Evolutionary conservation across 2,113 vertebrate species (phyloP), one percentile per base, ranked within the genome.

Genomic region (Donacobius atricapilla): DNA sequence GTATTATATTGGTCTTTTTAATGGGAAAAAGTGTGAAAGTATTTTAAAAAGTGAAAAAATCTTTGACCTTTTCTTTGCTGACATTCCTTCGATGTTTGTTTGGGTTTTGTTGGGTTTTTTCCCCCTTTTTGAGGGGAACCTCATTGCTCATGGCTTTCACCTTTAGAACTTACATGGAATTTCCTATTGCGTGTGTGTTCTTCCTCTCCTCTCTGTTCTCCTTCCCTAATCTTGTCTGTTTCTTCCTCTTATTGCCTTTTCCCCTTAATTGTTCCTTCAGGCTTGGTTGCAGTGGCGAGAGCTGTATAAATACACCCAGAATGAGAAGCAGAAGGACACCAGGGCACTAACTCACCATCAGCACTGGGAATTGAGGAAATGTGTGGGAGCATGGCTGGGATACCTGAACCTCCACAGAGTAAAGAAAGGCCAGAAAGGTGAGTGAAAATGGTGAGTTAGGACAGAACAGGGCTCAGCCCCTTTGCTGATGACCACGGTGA

Each of bases 261-360:
- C 40, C 75, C 51, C 66, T 50, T 5, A 56, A 77, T 71, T 93
- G 50, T 30, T 45, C 53, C 84, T 63, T 65, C 87, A 99, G 99
- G 97, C 97, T 39, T 99, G 98, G 98, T 69, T 97, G 76, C 97
- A 77, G 58, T 99, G 99, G 99, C 98, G 61, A 90, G 94, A 97
- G 15, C 93, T 97, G 61, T 96, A 98, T 51, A 58, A 91, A 4
- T 25, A 61, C 22, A 90, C 51, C 33, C 94, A 94, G 93, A 83
- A 35, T 37, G 95, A 98, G 31, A 98, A 94, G 83, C 69, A 94
- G 84, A 97, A 97, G 65, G 96, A 97, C 81, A 54, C 66, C 61
- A 98, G 79, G 39, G 99, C 99, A 58, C 61, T 94, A 15, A 94
- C 68, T 61, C 97, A 98, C 48, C 91, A 94, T 73, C 87, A 35